These are phyloP conservation scores for Acronicta aceris DNA, from an alignment of 2,888 invertebrate species.

Conservation along the genomic window DNA sequence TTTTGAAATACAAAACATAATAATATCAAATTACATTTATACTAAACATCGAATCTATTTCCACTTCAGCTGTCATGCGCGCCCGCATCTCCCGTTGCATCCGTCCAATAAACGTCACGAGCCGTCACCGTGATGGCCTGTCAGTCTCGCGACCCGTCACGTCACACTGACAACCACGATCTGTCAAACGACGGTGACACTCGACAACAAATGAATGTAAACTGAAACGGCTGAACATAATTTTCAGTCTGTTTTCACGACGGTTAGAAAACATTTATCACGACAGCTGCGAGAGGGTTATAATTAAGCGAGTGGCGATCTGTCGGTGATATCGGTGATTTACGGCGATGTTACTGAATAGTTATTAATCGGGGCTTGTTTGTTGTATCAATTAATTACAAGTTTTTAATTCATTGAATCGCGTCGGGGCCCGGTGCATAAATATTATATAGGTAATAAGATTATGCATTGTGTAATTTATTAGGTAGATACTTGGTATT, in stretches of 20 bases:
- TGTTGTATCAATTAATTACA: constrained; percentile 23
- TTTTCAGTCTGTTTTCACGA: constrained; percentile 48
- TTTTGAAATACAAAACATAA: constrained; percentile 12
- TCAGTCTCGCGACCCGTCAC: constrained; percentile 38
- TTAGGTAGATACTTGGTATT: not conserved
- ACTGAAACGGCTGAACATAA: constrained; percentile 45
- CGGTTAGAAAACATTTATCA: constrained; percentile 43
- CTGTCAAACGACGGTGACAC: constrained; percentile 50
- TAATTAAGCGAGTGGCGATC: constrained; percentile 36
- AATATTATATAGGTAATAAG: no score
- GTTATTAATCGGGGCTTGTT: constrained; percentile 36
- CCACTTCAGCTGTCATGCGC: constrained; percentile 44
- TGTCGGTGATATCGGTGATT: constrained; percentile 33
- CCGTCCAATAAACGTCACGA: constrained; percentile 68
- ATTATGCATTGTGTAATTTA: no score
- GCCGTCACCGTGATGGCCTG: constrained; percentile 56
- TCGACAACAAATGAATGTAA: constrained; percentile 53
- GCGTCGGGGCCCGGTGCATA: no score
- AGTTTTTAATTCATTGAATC: not conserved
- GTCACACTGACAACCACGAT: constrained; percentile 35
- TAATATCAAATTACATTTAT: constrained; percentile 33
- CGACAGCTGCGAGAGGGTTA: constrained; percentile 24
- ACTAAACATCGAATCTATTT: constrained; percentile 45
- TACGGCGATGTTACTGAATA: constrained; percentile 14
- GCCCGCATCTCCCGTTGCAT: constrained; percentile 62